Base-by-base conservation (phyloP, 2,888 invertebrate genomes). In the Melipona bicolor region DNA sequence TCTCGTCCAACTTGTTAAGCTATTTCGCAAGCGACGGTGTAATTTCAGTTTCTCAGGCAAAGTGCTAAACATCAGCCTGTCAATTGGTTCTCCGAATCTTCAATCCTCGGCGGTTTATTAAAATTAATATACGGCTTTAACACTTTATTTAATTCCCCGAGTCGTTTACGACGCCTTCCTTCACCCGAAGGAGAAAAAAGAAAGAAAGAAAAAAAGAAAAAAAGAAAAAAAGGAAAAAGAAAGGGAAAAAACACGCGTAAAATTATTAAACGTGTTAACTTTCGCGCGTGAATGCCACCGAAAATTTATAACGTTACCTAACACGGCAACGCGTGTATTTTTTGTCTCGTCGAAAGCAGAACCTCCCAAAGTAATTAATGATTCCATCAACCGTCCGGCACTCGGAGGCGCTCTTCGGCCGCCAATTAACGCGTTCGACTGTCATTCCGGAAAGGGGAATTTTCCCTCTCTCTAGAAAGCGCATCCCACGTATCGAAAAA, bases 391-490 rank as follows among this genome's bases (percentile, higher is more conserved):
- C 17, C 0, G 19, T 61, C 17, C 61, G 3, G 19, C 43, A 9
- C 43, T 61, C 4, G 1, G 27, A 24, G 43, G 43, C 24, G 17
- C 50, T 61, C 52, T 61, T 43, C 74, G 19, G n/a, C 6, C 50
- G 32, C 27, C 74, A 67, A 82, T 82, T 82, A 82, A 67, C 65
- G 59, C 69, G 54, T 69, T 24, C 49, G 50, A 19, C 50, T 70
- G 61, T 82, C 71, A 32, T 32, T 32, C 32, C 32, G 32, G 32
- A 3, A 32, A 32, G 3, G 32, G 3, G 32, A 56, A 73, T 71
- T 32, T 27, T 68, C 77, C 70, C 65, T 77, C 36, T 62, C 43
- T 43, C 1, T 62, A 73, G 80, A 83, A 83, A 83, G 80, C 79
- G 61, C 52, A 36, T 3, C 59, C 43, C 19, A 17, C 54, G 4